phyloP scores from a whole-genome alignment of 1,140 invertebrate species.

The Drosophila subobscura region DNA sequence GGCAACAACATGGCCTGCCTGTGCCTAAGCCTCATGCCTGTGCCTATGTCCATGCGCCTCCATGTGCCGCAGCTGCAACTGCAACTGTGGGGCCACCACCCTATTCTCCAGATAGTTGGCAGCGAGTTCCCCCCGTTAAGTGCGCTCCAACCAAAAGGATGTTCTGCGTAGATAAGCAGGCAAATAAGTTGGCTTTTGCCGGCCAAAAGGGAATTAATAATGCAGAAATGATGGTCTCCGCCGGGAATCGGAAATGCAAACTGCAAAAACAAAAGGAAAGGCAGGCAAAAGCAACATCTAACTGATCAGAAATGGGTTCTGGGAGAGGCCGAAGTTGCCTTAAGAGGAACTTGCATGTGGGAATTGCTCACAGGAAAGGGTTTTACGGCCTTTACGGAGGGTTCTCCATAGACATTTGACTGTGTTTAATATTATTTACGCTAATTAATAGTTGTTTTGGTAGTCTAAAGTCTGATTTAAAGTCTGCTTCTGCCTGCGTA shows the following conservation, averaged over 20 bases:
- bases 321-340: too few relatives aligned
- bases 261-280: neutral
- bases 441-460: too few relatives aligned
- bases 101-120: slow-evolving; percentile 26
- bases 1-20: slow-evolving; percentile 49
- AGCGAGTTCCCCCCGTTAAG: slow-evolving; percentile 44
- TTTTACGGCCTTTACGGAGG: too few relatives aligned
- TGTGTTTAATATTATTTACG: too few relatives aligned
- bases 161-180: slow-evolving; percentile 66
- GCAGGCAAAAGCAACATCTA: neutral
- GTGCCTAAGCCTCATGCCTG: too few relatives aligned
- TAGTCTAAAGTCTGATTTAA: too few relatives aligned
- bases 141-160: slow-evolving; percentile 56
- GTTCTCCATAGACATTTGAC: too few relatives aligned
- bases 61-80: slow-evolving; percentile 37
- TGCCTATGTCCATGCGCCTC: neutral
- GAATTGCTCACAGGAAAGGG: neutral
- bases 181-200: slow-evolving; percentile 56
- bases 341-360: slow-evolving; percentile 14
- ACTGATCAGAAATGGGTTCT: slow-evolving; percentile 16
- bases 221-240: slow-evolving; percentile 34
- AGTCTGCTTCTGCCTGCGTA: too few relatives aligned
- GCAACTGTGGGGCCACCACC: slow-evolving; percentile 10
- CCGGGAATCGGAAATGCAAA: slow-evolving; percentile 26
- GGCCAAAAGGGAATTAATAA: slow-evolving; percentile 53